Evolutionary conservation across 2,113 vertebrate genomes (phyloP).

Genomic region (Sylvicapra grimmia): DNA sequence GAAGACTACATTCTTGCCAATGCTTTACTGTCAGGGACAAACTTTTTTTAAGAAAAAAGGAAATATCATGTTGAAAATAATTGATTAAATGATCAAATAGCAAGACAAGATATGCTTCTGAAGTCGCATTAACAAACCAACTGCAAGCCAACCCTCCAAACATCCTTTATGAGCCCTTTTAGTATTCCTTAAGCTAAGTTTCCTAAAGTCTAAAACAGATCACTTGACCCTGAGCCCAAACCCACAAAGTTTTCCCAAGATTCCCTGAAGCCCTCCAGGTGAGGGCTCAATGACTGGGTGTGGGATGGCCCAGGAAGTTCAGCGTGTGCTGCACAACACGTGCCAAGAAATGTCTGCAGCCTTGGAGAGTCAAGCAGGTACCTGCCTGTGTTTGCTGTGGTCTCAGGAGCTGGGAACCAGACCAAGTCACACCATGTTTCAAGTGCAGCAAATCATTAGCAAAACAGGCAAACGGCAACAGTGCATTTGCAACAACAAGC

Average conservation of each 20-base stretch:
- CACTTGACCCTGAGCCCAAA: conserved; percentile 27
- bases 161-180: background rate
- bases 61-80: conserved; percentile 24
- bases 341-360: background rate
- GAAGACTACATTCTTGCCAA: background rate
- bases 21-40: background rate
- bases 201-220: conserved; percentile 1
- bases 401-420: background rate
- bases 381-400: conserved; percentile 19
- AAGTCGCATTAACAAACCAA: background rate
- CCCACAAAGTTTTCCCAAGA: background rate
- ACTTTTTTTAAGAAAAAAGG: background rate
- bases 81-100: conserved; percentile 37
- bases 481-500: background rate
- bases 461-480: background rate
- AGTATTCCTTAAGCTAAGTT: background rate
- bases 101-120: conserved; percentile 33
- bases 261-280: background rate
- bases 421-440: background rate
- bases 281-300: background rate
- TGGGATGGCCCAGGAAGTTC: background rate
- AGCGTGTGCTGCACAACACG: rapidly evolving
- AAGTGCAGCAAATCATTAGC: background rate
- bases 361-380: background rate
- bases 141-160: background rate